phyloP scores from a whole-genome alignment of 2,797 vertebrate genomes.

The Paratrypauchen microcephalus region DNA sequence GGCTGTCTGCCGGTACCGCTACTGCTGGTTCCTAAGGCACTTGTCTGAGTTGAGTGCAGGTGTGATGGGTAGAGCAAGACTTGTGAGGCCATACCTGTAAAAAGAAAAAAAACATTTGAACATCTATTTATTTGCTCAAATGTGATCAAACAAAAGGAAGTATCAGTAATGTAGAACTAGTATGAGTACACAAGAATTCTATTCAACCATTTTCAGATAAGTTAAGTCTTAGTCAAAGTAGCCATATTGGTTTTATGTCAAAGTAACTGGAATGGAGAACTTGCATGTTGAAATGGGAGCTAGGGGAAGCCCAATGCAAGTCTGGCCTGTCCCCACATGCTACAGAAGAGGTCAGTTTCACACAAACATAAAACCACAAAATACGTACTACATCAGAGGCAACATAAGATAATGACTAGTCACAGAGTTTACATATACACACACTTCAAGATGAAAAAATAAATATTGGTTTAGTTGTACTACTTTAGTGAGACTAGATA shows the following conservation, averaged over 20 bases:
- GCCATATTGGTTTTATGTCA: conserved; percentile 24
- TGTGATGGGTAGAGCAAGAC: conserved; percentile 96
- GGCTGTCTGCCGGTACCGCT: conserved; percentile 71
- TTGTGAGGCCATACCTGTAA: conserved; percentile 97
- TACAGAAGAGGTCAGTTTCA: conserved; percentile 53
- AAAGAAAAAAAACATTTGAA: neutral
- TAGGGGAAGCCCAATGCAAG: conserved; percentile 49
- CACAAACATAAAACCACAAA: conserved; percentile 39
- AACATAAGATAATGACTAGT: conserved; percentile 13
- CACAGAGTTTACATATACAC: conserved; percentile 18
- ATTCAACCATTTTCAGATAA: neutral
- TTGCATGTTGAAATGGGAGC: conserved; percentile 52
- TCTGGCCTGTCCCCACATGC: conserved; percentile 41
- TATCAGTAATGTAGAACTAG: neutral
- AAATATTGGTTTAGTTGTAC: neutral
- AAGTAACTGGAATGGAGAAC: conserved; percentile 53
- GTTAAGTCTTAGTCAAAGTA: neutral
- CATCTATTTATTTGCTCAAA: neutral
- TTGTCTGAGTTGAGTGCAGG: conserved; percentile 97
- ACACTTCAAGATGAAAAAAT: neutral
- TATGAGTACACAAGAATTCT: neutral
- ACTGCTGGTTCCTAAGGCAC: conserved; percentile 98
- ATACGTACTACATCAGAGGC: conserved; percentile 25
- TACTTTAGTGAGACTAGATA: neutral
- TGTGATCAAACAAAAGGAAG: neutral